Conservation (phyloP, 2,888 invertebrate species). For the Panzeria rudis region DNA sequence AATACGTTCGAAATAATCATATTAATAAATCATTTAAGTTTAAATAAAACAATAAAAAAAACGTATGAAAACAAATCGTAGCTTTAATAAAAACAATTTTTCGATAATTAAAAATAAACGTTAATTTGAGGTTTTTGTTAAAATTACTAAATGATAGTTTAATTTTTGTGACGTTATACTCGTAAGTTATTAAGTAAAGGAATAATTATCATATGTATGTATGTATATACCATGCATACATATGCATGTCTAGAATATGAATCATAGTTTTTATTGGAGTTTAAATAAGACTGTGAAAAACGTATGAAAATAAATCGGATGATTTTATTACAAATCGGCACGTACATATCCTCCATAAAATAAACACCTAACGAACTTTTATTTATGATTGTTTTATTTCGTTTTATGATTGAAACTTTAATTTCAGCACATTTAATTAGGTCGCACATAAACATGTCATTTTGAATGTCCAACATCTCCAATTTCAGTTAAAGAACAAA, state of each 20-base stretch:
- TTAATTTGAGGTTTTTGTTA: not conserved
- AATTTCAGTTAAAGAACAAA: conserved; percentile 17
- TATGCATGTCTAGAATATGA: not conserved
- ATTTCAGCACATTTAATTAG: conserved; percentile 15
- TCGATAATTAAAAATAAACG: too few species aligned
- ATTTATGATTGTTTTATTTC: not conserved
- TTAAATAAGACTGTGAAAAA: not conserved
- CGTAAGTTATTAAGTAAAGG: not conserved
- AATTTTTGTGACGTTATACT: not conserved
- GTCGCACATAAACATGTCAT: conserved; percentile 6
- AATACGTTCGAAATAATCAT: too few species aligned
- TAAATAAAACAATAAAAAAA: too few species aligned
- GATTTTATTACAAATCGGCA: conserved; percentile 16
- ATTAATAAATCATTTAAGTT: too few species aligned
- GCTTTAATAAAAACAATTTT: too few species aligned
- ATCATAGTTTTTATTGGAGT: not conserved
- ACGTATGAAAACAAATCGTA: too few species aligned
- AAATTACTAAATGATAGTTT: not conserved
- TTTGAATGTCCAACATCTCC: conserved; percentile 9
- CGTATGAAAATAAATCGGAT: not conserved
- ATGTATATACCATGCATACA: not conserved
- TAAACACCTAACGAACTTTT: conserved; percentile 6
- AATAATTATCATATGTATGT: not conserved
- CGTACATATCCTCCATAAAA: conserved; percentile 10
- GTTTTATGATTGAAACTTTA: not conserved